Percentiles rank a stretch among this genome's conserved stretches.
Evolutionary conservation across 2,888 invertebrate genomes (phyloP).

Genomic region (Lobophora halterata): DNA sequence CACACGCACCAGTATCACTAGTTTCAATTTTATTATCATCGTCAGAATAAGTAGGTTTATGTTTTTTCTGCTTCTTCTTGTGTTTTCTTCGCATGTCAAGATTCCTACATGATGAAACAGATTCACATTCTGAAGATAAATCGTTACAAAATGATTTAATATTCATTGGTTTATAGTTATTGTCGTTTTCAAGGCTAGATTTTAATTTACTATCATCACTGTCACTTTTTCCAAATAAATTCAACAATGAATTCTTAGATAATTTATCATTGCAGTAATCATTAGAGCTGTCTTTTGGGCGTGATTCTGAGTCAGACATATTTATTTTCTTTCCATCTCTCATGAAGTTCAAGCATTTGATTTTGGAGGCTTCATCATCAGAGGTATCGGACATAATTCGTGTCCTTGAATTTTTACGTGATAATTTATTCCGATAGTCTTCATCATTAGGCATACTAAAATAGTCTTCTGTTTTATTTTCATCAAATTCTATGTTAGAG

Average conservation of each 20-base stretch:
- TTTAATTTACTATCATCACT: constrained; percentile 71
- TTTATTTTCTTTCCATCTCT: constrained; percentile 80
- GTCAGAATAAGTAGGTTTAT: constrained; percentile 84
- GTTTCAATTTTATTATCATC: constrained; percentile 72
- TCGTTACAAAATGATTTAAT: constrained; percentile 59
- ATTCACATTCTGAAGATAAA: constrained; percentile 74
- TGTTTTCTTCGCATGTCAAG: constrained; percentile 86
- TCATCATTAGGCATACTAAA: constrained; percentile 72
- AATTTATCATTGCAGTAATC: constrained; percentile 50
- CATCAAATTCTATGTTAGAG: constrained; percentile 55
- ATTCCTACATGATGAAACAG: constrained; percentile 60
- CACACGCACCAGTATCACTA: constrained; percentile 44
- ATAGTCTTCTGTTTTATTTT: constrained; percentile 72
- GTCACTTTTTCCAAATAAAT: constrained; percentile 72
- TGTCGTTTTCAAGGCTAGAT: constrained; percentile 56
- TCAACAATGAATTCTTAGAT: constrained; percentile 63
- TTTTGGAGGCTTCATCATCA: constrained; percentile 83
- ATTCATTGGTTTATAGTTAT: constrained; percentile 54
- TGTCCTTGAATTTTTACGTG: constrained; percentile 85
- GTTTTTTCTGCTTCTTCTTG: constrained; percentile 91
- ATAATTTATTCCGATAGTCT: constrained; percentile 78
- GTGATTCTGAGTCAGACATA: constrained; percentile 69
- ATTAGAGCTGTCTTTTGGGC: constrained; percentile 43
- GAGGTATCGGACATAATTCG: constrained; percentile 90
- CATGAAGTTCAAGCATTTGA: constrained; percentile 58